Percentiles rank a stretch among this genome's conserved stretches.
phyloP scores from a whole-genome alignment of 2,888 invertebrate species.

The Galeopsomyia nigrocyanea region DNA sequence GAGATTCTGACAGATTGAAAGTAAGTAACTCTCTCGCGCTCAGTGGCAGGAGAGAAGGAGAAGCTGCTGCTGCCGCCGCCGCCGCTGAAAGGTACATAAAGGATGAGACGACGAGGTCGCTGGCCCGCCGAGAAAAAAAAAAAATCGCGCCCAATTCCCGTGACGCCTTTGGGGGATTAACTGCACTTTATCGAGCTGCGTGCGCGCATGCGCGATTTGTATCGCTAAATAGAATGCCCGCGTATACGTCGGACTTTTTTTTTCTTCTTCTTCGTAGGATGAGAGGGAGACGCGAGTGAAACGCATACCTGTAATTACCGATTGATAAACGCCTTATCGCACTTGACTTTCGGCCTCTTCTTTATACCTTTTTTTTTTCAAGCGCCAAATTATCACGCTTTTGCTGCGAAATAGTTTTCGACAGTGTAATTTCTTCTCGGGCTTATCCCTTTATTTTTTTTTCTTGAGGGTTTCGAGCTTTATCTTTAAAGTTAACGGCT shows the following conservation, averaged over 20 bases:
- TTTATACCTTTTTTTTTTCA: constrained; percentile 20
- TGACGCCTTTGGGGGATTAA: constrained; percentile 45
- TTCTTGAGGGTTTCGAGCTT: not conserved
- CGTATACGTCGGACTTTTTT: not conserved
- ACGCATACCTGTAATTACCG: constrained; percentile 38
- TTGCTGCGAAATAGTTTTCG: constrained; percentile 25
- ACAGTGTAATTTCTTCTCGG: constrained; percentile 30
- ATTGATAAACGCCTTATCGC: constrained; percentile 45
- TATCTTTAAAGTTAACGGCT: constrained; percentile 32
- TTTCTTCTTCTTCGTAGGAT: no score
- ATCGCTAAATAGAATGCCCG: constrained; percentile 43
- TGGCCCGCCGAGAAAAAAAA: constrained; percentile 37
- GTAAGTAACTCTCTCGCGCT: constrained; percentile 44
- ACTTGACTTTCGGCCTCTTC: constrained; percentile 27
- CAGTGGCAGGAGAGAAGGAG: no score
- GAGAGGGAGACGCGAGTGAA: not conserved
- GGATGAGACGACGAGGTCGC: constrained; percentile 37
- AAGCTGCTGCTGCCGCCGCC: no score
- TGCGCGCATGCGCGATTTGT: constrained; percentile 36
- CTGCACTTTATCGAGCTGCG: constrained; percentile 38
- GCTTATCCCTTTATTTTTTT: not conserved
- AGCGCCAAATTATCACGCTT: constrained; percentile 24
- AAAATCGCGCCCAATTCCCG: constrained; percentile 44
- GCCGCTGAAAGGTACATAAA: not conserved
- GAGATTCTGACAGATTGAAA: constrained; percentile 50